A percentile compares a stretch with the other conserved stretches of the same genome.
phyloP scores from a whole-genome alignment of 2,113 vertebrate species.

The Indicator maculatus region DNA sequence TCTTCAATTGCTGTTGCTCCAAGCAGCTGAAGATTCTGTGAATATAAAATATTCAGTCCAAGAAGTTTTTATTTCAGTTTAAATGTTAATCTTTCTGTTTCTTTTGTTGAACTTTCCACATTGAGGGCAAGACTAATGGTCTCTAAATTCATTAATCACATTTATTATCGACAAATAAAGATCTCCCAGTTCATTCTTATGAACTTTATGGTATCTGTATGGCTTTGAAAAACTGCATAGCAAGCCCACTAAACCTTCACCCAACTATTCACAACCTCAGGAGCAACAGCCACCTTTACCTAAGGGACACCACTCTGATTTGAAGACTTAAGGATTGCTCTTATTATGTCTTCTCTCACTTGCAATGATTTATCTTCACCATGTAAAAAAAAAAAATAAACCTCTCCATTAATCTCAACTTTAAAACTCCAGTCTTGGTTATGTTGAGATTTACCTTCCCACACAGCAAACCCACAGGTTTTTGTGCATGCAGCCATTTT shows the following conservation, averaged over 20 bases:
- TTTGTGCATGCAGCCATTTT: neutral
- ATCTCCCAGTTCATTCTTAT: neutral
- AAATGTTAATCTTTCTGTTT: neutral
- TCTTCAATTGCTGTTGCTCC: slow-evolving; percentile 98
- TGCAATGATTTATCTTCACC: neutral
- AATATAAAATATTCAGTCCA: neutral
- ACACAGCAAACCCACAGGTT: neutral
- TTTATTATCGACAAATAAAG: neutral
- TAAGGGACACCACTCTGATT: neutral
- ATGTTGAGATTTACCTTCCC: neutral
- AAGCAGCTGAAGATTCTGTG: slow-evolving; percentile 93
- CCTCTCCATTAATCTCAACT: neutral
- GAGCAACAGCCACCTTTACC: neutral
- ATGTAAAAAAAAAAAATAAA: neutral
- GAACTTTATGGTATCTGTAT: neutral
- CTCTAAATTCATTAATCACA: neutral
- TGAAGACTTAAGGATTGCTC: neutral
- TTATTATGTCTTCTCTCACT: neutral
- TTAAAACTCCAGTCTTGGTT: neutral
- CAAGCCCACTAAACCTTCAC: neutral
- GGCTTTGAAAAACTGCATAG: neutral
- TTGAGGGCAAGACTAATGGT: neutral
- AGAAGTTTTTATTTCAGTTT: neutral
- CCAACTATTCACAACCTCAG: neutral
- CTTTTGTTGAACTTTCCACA: neutral